A percentile compares a stretch with the other conserved stretches of the same genome.
These are phyloP conservation scores for Phalacrocorax aristotelis DNA, from an alignment of 2,113 vertebrate species.

Conservation along the genomic window DNA sequence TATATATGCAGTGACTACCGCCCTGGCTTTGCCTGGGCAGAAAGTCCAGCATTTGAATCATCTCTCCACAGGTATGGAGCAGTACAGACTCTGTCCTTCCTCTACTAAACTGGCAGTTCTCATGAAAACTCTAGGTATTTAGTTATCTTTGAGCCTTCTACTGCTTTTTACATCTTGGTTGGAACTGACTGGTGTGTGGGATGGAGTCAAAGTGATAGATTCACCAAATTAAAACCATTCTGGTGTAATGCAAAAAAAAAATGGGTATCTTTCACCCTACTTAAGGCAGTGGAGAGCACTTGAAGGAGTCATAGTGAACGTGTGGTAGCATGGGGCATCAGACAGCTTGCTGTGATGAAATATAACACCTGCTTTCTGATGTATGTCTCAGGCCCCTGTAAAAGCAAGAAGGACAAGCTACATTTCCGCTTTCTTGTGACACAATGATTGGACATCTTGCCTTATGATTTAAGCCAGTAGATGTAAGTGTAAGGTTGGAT, in stretches of 20 bases:
- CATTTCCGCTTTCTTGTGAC: not conserved
- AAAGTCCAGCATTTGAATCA: not conserved
- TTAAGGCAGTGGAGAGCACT: not conserved
- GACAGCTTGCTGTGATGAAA: not conserved
- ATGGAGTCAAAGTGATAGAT: not conserved
- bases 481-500: not conserved
- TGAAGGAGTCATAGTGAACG: not conserved
- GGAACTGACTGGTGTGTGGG: not conserved
- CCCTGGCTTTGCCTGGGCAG: not conserved
- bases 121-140: not conserved
- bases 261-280: not conserved
- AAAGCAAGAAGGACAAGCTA: not conserved
- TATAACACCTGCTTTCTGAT: not conserved
- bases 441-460: not conserved
- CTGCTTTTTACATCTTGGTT: not conserved
- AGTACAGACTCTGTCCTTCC: not conserved
- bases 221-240: not conserved
- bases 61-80: not conserved
- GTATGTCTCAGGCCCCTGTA: fast-evolving
- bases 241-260: not conserved
- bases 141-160: not conserved
- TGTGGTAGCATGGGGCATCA: not conserved
- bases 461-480: not conserved
- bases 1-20: not conserved
- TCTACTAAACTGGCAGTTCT: not conserved